Percentiles rank a stretch among this genome's conserved stretches.
Conservation (phyloP, 2,113 vertebrate species). For the Calidris pygmaea region DNA sequence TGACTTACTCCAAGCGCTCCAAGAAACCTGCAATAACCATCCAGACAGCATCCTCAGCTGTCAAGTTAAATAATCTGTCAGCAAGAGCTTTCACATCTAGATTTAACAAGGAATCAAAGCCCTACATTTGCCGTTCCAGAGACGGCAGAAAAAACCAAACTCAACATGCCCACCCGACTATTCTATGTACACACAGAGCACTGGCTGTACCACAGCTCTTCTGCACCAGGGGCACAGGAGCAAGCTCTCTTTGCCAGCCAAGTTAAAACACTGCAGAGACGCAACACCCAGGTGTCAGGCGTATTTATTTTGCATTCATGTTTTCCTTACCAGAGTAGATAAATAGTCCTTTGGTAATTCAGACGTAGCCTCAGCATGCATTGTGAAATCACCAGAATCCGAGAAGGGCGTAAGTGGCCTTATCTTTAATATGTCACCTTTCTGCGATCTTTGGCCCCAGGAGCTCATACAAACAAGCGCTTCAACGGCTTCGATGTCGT, state of each 20-base stretch:
- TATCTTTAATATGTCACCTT: slow-evolving; percentile 74
- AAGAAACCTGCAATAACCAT: neutral
- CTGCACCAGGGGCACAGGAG: neutral
- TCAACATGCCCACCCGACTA: neutral
- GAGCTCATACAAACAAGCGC: slow-evolving; percentile 97
- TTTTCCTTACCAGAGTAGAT: slow-evolving; percentile 87
- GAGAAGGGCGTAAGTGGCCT: slow-evolving; percentile 94
- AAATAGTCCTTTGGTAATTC: slow-evolving; percentile 86
- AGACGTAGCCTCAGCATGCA: slow-evolving; percentile 8
- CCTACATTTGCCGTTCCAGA: neutral
- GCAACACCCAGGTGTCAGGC: neutral
- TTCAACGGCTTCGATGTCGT: slow-evolving; percentile 93
- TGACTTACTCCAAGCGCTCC: neutral
- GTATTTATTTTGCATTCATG: neutral
- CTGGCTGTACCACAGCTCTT: neutral
- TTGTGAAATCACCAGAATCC: slow-evolving; percentile 90
- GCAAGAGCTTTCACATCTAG: neutral
- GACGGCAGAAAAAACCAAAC: neutral
- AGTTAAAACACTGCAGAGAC: neutral
- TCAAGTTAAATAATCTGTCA: neutral
- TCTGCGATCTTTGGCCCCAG: slow-evolving; percentile 88
- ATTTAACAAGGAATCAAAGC: neutral
- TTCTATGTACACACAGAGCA: neutral
- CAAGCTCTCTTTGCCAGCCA: neutral
- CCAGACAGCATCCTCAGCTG: neutral